These are phyloP conservation scores for Steinernema scapterisci DNA, from an alignment of 2,888 invertebrate genomes.

Conservation along the genomic window DNA sequence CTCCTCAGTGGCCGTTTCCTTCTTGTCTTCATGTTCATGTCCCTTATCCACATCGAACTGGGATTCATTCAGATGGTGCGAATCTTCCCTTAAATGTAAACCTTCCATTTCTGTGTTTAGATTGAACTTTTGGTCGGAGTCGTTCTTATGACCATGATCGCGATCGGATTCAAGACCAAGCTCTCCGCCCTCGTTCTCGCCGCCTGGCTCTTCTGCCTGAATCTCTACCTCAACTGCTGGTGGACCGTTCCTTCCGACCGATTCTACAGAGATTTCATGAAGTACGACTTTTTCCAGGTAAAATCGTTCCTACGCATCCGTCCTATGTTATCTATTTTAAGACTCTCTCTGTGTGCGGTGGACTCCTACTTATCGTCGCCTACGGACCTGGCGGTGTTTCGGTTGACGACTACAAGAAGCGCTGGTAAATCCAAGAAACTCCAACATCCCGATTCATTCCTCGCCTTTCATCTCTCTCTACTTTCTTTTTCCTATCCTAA, in stretches of 20 bases:
- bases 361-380: conserved; percentile 91
- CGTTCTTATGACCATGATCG: conserved; percentile 90
- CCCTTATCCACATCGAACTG: conserved; percentile 88
- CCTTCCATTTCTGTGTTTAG: conserved; percentile 41
- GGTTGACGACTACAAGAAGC: conserved; percentile 99
- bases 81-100: not conserved
- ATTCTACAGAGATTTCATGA: conserved; percentile 96
- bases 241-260: conserved; percentile 94
- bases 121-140: conserved; percentile 85
- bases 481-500: not conserved
- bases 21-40: conserved; percentile 97
- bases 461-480: too few species aligned
- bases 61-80: conserved; percentile 76
- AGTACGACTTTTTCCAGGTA: conserved; percentile 92
- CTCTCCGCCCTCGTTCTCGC: conserved; percentile 92
- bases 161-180: conserved; percentile 97
- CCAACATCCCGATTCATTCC: not conserved
- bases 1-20: conserved; percentile 92
- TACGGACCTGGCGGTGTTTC: conserved; percentile 97
- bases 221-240: conserved; percentile 97
- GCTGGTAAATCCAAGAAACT: conserved; percentile 76
- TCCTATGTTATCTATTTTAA: conserved; percentile 32
- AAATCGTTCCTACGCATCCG: not conserved
- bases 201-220: conserved; percentile 81
- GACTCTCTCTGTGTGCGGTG: conserved; percentile 97